Evolutionary conservation across 2,113 vertebrate species (phyloP).

Genomic region (Menidia beryllina): DNA sequence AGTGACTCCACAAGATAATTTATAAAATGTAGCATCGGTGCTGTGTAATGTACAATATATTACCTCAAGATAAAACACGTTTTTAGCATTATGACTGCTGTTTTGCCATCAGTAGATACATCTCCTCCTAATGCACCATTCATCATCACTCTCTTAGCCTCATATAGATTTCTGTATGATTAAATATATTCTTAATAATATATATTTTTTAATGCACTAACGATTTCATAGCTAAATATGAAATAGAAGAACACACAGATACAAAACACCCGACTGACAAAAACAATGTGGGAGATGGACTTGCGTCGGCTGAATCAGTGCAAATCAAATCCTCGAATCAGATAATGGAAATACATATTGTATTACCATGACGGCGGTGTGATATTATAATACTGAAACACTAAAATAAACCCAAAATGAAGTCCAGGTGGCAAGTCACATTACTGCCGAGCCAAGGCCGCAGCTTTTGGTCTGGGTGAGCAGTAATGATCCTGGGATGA

Average conservation of each 20-base stretch:
- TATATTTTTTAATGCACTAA: conserved; percentile 11
- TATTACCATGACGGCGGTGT: too few relatives aligned
- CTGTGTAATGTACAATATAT: neutral
- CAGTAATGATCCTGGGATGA: neutral
- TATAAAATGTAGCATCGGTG: neutral
- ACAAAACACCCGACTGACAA: conserved; percentile 8
- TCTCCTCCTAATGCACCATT: too few relatives aligned
- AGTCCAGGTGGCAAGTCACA: too few relatives aligned
- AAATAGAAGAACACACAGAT: conserved; percentile 5
- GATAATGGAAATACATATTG: neutral
- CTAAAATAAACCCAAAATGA: too few relatives aligned
- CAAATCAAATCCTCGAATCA: conserved; percentile 20
- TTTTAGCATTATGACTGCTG: neutral
- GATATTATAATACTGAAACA: too few relatives aligned
- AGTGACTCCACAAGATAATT: neutral
- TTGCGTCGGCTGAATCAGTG: neutral
- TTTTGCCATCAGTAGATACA: too few relatives aligned
- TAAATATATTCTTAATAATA: conserved; percentile 21
- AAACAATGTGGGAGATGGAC: conserved; percentile 2
- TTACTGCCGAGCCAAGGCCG: neutral
- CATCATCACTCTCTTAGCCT: neutral
- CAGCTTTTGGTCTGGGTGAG: neutral
- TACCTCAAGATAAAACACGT: neutral
- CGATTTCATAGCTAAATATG: too few relatives aligned
- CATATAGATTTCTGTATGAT: conserved; percentile 8